Evolutionary conservation across 2,113 vertebrate species (phyloP).

Genomic region (Coreoperca whiteheadi): DNA sequence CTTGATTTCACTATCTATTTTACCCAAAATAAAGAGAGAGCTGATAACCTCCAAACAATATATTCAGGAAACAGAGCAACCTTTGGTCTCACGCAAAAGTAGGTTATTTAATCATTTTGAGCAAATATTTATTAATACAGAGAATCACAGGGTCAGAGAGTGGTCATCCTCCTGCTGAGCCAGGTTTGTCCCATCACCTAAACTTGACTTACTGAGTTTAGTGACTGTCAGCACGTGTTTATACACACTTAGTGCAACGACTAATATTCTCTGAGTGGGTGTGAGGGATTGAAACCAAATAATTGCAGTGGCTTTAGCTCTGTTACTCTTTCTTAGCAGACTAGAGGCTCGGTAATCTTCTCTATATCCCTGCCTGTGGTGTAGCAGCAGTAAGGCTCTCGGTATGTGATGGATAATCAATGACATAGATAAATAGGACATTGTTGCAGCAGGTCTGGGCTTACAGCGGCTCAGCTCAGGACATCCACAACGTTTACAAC

Average conservation of each 20-base stretch:
- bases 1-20: conserved; percentile 15
- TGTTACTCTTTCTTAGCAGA: conserved; percentile 10
- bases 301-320: conserved; percentile 28
- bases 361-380: background rate
- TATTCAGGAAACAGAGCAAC: background rate
- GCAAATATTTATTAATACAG: background rate
- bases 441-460: background rate
- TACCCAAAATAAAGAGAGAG: background rate
- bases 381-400: conserved; percentile 6
- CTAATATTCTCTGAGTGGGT: conserved; percentile 6
- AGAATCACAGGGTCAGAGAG: background rate
- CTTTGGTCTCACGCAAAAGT: background rate
- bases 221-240: background rate
- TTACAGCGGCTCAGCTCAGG: conserved; percentile 25
- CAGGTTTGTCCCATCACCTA: background rate
- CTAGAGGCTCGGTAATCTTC: conserved; percentile 22
- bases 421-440: conserved; percentile 30
- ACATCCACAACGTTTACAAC: conserved; percentile 7
- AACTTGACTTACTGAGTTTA: background rate
- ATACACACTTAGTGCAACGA: background rate
- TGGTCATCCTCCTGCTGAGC: conserved; percentile 4
- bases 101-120: background rate
- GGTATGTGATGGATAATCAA: conserved; percentile 54
- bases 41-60: conserved; percentile 17
- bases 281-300: conserved; percentile 19